Percentiles rank a stretch among this genome's conserved stretches.
Evolutionary conservation across 2,888 invertebrate genomes (phyloP).

Genomic region (Eupithecia subumbrata): DNA sequence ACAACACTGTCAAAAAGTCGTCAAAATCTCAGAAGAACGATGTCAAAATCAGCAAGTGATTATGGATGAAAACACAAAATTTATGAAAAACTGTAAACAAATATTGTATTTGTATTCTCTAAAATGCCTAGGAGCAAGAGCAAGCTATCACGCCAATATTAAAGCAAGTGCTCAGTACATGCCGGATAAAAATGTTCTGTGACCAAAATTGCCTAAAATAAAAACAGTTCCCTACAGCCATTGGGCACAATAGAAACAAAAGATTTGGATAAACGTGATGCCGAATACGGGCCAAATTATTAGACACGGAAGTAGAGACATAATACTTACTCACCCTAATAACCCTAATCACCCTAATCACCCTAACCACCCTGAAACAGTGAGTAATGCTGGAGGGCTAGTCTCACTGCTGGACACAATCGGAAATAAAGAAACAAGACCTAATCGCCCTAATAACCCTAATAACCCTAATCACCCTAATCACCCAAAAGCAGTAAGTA

Average conservation of each 20-base stretch:
- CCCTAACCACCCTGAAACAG: not conserved
- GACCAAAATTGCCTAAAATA: not conserved
- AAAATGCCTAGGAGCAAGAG: not conserved
- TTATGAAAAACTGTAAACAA: not conserved
- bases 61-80: not conserved
- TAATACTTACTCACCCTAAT: not conserved
- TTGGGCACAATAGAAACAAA: not conserved
- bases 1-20: not conserved
- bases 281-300: not conserved
- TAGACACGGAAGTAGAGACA: no score
- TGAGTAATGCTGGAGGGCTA: not conserved
- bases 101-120: not conserved
- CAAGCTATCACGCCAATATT: not conserved
- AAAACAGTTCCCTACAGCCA: not conserved
- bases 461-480: no score
- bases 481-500: no score
- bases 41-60: conserved; percentile 2
- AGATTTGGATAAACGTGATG: not conserved
- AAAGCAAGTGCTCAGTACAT: not conserved
- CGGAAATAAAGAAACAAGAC: not conserved
- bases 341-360: not conserved
- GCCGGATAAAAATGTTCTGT: not conserved
- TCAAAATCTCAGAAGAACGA: no score
- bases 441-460: no score
- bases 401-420: not conserved